A percentile compares a stretch with the other conserved stretches of the same genome.
phyloP scores from a whole-genome alignment of 2,113 vertebrate genomes.

The Tapirus terrestris region DNA sequence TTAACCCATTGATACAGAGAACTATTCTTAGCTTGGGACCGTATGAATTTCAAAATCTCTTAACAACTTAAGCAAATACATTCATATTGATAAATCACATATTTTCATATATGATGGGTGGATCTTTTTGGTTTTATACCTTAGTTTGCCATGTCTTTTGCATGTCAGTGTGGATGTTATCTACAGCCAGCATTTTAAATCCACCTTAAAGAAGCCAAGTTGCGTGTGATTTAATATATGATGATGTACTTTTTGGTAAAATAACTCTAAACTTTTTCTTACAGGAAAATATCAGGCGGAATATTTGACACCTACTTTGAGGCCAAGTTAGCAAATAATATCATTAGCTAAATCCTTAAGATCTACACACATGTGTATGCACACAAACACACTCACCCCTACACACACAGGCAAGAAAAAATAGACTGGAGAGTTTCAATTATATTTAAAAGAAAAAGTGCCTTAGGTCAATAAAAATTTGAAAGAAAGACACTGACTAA shows the following conservation, averaged over 20 bases:
- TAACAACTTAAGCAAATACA: constrained; percentile 71
- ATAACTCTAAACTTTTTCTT: constrained; percentile 59
- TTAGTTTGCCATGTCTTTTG: constrained; percentile 77
- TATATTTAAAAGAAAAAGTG: not conserved
- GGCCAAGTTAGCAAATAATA: constrained; percentile 51
- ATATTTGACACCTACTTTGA: constrained; percentile 31
- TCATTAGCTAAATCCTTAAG: not conserved
- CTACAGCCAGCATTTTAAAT: constrained; percentile 79
- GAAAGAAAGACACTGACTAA: not conserved
- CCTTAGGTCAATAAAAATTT: not conserved
- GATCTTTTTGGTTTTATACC: constrained; percentile 77
- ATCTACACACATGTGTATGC: not conserved
- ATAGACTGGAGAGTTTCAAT: not conserved
- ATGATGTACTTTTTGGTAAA: not conserved
- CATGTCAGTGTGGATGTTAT: constrained; percentile 71
- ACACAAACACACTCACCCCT: not conserved
- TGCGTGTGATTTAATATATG: constrained; percentile 19
- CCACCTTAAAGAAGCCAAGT: constrained; percentile 63
- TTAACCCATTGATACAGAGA: constrained; percentile 52
- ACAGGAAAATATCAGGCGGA: constrained; percentile 43
- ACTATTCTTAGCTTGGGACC: constrained; percentile 65
- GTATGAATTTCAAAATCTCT: constrained; percentile 69
- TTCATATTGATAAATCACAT: constrained; percentile 76
- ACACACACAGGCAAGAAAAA: not conserved
- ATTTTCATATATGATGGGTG: constrained; percentile 81